Percentiles rank a stretch among this genome's conserved stretches.
Evolutionary conservation across 30 jellyfish, hydroid and myxozoan genomes (phyloP).

Genomic region (Chrysaora quinquecirrha): DNA sequence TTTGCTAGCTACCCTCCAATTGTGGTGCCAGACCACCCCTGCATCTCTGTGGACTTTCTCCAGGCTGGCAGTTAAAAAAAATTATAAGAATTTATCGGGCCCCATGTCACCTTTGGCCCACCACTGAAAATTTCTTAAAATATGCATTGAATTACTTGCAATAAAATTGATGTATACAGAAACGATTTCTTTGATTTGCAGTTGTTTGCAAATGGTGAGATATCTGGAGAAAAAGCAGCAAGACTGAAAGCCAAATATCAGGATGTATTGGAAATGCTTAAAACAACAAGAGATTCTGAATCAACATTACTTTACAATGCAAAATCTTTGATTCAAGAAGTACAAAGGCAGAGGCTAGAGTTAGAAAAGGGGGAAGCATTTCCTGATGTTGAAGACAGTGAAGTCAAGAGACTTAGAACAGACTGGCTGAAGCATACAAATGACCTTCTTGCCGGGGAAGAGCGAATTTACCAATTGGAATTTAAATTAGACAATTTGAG

Average conservation of each 20-base stretch:
- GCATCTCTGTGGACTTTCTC: no score
- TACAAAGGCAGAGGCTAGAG: conserved; percentile 71
- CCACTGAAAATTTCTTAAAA: no score
- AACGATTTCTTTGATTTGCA: no score
- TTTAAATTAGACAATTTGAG: conserved; percentile 67
- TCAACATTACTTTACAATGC: conserved; percentile 71
- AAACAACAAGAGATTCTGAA: conserved; percentile 75
- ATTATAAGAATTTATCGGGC: no score
- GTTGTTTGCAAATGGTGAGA: conserved; percentile 76
- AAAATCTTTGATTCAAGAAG: conserved; percentile 72
- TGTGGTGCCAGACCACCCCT: no score
- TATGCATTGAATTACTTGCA: no score
- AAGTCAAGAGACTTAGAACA: conserved; percentile 74
- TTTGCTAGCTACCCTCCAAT: no score
- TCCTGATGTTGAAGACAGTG: conserved; percentile 93
- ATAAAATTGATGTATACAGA: no score
- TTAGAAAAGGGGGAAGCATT: conserved; percentile 85
- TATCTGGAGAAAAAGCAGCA: conserved; percentile 81
- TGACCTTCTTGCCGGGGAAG: conserved; percentile 84
- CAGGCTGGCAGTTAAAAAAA: no score
- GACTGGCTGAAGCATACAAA: conserved; percentile 74
- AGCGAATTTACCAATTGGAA: conserved; percentile 67
- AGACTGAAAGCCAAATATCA: conserved; percentile 79
- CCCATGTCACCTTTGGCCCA: no score
- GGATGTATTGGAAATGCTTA: conserved; percentile 49